Percentiles rank a stretch among this genome's conserved stretches.
Conservation (phyloP, 1,140 invertebrate genomes). For the Paralvinella palmiformis region DNA sequence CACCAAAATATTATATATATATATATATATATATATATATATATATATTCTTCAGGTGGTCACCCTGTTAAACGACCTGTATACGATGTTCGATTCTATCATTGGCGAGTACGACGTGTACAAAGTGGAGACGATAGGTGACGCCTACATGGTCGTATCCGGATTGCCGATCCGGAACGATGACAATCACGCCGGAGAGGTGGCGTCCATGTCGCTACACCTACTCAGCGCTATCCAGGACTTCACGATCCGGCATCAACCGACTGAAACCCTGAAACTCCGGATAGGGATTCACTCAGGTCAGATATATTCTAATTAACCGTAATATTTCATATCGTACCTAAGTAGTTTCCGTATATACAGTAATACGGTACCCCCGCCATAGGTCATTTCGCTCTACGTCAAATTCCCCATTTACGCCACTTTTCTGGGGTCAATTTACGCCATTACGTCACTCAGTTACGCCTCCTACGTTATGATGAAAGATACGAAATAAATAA, state of each 20-base stretch:
- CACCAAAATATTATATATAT: too few species aligned
- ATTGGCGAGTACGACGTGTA: slow-evolving; percentile 48
- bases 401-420: too few species aligned
- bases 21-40: too few species aligned
- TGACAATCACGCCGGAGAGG: slow-evolving; percentile 73
- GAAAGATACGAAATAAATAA: too few species aligned
- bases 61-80: slow-evolving; percentile 90
- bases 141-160: slow-evolving; percentile 49
- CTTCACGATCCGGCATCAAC: slow-evolving; percentile 79
- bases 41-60: too few species aligned
- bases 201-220: slow-evolving; percentile 79
- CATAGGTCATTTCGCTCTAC: too few species aligned
- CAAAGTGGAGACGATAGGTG: slow-evolving; percentile 50
- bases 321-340: background rate
- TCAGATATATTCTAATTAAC: slow-evolving; percentile 35
- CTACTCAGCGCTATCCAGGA: slow-evolving; percentile 75
- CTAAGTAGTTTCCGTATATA: background rate
- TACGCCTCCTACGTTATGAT: too few species aligned
- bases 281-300: slow-evolving; percentile 92
- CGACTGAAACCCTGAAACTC: slow-evolving; percentile 76
- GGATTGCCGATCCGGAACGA: slow-evolving; percentile 54
- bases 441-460: too few species aligned
- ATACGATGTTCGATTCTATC: slow-evolving; percentile 61
- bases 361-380: too few species aligned
- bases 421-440: too few species aligned